Conservation (phyloP, 2,113 vertebrate genomes). For the Mastomys natalensis region DNA sequence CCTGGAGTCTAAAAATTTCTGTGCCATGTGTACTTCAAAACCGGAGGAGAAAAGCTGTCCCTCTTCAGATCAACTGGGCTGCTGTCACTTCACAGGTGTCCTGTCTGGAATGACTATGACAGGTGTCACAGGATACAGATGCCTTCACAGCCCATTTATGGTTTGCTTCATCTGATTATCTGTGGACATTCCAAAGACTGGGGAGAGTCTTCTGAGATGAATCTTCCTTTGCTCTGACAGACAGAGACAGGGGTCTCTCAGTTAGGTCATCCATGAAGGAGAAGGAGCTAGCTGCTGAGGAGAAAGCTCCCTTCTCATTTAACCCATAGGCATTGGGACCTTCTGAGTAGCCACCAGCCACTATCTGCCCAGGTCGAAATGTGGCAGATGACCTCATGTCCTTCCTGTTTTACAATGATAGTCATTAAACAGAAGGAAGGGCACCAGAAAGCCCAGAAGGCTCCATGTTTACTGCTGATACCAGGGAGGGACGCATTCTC, state of each 20-base stretch:
- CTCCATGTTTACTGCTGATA: slow-evolving; percentile 89
- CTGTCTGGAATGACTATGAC: accelerated
- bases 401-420: slow-evolving; percentile 91
- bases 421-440: slow-evolving; percentile 95
- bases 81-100: neutral
- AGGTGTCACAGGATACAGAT: neutral
- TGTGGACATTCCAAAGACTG: accelerated
- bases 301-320: slow-evolving; percentile 87
- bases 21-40: too few species aligned
- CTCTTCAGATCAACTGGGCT: neutral
- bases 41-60: accelerated
- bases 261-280: neutral
- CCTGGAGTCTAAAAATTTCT: too few species aligned
- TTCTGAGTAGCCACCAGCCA: slow-evolving; percentile 93
- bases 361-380: slow-evolving; percentile 98
- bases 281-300: slow-evolving; percentile 73
- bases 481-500: slow-evolving; percentile 91
- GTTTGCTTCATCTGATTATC: accelerated
- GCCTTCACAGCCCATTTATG: too few species aligned
- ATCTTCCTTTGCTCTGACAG: accelerated
- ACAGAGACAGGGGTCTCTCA: neutral
- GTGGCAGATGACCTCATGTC: slow-evolving; percentile 95
- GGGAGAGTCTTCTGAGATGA: neutral
- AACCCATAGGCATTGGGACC: slow-evolving; percentile 86
- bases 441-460: slow-evolving; percentile 90